Percentiles rank a stretch among this genome's conserved stretches.
Conservation (phyloP, 1,140 invertebrate genomes). For the Heliconius eleuchia region DNA sequence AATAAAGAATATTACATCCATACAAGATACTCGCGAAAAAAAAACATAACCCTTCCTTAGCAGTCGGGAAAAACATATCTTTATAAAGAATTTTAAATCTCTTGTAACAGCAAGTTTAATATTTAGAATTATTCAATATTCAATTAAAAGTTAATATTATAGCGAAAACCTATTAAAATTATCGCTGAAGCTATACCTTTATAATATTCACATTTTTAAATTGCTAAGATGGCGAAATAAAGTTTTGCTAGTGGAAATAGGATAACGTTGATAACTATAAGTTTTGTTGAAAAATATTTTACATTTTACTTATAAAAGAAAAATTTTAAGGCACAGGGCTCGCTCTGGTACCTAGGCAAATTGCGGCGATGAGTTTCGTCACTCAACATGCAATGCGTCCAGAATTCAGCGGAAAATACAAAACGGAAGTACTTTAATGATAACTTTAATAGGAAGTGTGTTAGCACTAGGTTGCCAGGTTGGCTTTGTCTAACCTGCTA, state of each 20-base stretch:
- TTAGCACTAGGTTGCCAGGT: no score
- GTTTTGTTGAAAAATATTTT: constrained; percentile 24
- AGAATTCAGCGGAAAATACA: no score
- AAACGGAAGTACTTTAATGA: no score
- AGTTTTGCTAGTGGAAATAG: constrained; percentile 26
- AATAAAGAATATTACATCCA: no score
- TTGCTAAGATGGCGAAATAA: constrained; percentile 29
- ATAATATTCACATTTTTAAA: constrained; percentile 35
- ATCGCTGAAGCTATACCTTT: constrained; percentile 20
- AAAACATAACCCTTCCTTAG: no score
- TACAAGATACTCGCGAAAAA: no score
- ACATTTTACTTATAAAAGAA: constrained; percentile 13
- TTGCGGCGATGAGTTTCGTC: no score
- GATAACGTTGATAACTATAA: constrained; percentile 18
- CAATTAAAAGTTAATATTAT: background rate
- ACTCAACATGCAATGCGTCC: no score
- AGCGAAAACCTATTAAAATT: constrained; percentile 18
- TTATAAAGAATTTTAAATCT: background rate
- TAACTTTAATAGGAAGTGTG: no score
- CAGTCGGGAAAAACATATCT: no score
- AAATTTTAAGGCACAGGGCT: background rate
- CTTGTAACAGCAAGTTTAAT: background rate
- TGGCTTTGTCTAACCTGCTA: no score
- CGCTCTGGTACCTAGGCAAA: no score
- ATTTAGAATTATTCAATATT: background rate